phyloP scores from a whole-genome alignment of 2,888 invertebrate genomes.

The Tetrapedia diversipes region DNA sequence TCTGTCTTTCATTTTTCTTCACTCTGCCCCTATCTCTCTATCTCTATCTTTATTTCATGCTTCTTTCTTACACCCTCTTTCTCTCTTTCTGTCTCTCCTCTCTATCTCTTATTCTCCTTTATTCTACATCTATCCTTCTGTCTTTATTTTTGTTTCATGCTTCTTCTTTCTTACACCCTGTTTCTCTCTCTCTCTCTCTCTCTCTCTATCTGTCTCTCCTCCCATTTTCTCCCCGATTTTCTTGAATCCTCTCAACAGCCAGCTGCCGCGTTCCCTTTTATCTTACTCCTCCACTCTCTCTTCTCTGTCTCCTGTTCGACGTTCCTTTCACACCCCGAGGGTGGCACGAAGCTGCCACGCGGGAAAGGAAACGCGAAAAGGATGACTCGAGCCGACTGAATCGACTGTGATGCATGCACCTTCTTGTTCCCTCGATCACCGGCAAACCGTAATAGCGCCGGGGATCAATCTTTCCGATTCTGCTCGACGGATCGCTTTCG shows the following conservation, averaged over 20 bases:
- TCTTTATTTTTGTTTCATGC: too few relatives aligned
- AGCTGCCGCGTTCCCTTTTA: conserved; percentile 20
- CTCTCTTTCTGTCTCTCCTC: too few relatives aligned
- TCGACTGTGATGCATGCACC: conserved; percentile 34
- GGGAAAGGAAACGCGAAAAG: conserved; percentile 26
- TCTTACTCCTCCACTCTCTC: conserved; percentile 13
- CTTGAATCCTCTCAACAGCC: conserved; percentile 43
- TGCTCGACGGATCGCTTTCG: background rate
- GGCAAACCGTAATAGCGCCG: background rate
- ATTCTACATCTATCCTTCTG: too few relatives aligned
- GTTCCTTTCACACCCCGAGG: conserved; percentile 34
- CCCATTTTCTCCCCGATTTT: too few relatives aligned
- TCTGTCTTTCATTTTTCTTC: too few relatives aligned
- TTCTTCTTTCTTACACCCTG: too few relatives aligned
- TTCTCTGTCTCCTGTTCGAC: conserved; percentile 3
- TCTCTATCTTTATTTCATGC: too few relatives aligned
- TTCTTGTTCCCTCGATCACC: conserved; percentile 22
- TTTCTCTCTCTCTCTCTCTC: conserved; percentile 8
- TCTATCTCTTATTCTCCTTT: too few relatives aligned
- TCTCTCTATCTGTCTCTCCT: too few relatives aligned
- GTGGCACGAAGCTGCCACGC: conserved; percentile 39
- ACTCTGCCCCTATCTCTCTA: too few relatives aligned
- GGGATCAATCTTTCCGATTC: conserved; percentile 6
- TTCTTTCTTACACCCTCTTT: too few relatives aligned
- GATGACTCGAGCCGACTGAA: conserved; percentile 21